Evolutionary conservation across 2,797 vertebrate species (phyloP).

Genomic region (Bucorvus abyssinicus): DNA sequence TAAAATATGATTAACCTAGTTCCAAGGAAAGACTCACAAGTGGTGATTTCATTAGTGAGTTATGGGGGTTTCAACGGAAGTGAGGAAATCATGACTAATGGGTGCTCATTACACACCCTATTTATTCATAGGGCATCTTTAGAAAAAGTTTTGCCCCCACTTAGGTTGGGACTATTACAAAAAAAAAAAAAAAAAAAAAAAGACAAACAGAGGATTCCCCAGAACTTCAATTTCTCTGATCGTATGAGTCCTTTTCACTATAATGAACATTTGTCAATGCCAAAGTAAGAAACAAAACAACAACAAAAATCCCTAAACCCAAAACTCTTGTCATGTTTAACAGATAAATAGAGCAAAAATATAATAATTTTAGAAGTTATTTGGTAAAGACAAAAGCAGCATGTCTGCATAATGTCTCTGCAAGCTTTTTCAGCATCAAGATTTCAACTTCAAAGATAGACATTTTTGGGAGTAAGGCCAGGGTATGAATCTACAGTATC

Average conservation of each 20-base stretch:
- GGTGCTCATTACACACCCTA: slow-evolving; percentile 48
- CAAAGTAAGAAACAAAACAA: background rate
- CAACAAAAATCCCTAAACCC: background rate
- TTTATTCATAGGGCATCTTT: slow-evolving; percentile 37
- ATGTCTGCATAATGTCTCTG: background rate
- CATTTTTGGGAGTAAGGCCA: background rate
- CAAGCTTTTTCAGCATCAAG: background rate
- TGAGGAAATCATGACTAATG: slow-evolving; percentile 46
- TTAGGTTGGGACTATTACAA: background rate
- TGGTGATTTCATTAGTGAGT: slow-evolving; percentile 41
- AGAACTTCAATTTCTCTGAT: background rate
- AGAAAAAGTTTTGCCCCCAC: slow-evolving; percentile 18
- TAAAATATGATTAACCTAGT: slow-evolving; percentile 53
- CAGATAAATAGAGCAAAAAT: background rate
- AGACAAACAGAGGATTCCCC: background rate
- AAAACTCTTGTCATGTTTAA: background rate
- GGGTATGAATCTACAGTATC: background rate
- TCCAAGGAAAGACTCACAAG: slow-evolving; percentile 55
- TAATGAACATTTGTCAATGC: background rate
- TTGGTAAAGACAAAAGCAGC: background rate
- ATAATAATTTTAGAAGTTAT: background rate
- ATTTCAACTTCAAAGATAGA: background rate
- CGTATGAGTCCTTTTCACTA: background rate
- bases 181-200: background rate
- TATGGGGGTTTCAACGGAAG: slow-evolving; percentile 26